Base-by-base conservation (phyloP, 2,888 invertebrate species). In the Epistrophe eligans region DNA sequence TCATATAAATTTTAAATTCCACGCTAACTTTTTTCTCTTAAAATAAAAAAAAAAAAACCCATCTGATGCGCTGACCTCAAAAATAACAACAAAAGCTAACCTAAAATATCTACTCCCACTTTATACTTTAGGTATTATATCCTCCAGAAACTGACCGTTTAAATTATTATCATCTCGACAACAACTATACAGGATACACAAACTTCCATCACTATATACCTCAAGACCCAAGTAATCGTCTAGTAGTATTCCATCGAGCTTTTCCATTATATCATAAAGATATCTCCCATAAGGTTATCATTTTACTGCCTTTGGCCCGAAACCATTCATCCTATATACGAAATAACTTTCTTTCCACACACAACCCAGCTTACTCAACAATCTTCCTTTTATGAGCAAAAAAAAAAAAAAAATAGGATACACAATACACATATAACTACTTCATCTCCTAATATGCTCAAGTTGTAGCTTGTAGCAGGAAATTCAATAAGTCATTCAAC, bases 401-500 rank as follows among this genome's bases (percentile, higher is more conserved):
- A n/a, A 24, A 24, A 24, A 45, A 32, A 48, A 32, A 64, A 48
- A 17, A 45, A 64, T n/a, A 17, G 11, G 19, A n/a, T 11, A 64
- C n/a, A 11, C 24, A n/a, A 55, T 55, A 70, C 35, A 52, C 70
- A 67, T 70, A 50, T 70, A 50, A 70, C 70, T 70, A 70, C 70
- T 70, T 70, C 70, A 55, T 55, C 70, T 70, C 40, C 40, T 70
- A 70, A 70, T 70, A 55, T 70, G 70, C 40, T 70, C 70, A 70
- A 70, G 70, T 38, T 50, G 40, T 70, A 70, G 52, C 52, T 70
- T 52, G 52, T 70, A 40, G 55, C 70, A 70, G 70, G 70, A 70
- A 70, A 70, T 70, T 70, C 70, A 70, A 70, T 70, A 70, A 70
- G 70, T 70, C 70, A 70, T 70, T 70, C 70, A 70, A 70, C 70